phyloP scores from a whole-genome alignment of 2,113 vertebrate species.

The Rhinoderma darwinii region DNA sequence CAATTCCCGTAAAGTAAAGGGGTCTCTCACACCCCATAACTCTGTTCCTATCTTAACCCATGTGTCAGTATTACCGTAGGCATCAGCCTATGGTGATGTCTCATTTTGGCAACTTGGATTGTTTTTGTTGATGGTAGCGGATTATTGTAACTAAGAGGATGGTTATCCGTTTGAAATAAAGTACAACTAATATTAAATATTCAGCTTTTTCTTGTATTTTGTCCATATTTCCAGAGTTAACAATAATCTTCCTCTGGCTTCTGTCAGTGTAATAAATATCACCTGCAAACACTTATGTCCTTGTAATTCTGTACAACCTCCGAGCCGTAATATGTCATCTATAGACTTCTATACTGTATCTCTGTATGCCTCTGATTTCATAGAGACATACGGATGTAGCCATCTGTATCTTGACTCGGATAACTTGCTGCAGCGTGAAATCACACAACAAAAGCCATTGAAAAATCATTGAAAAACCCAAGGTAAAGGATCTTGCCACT shows the following conservation, averaged over 20 bases:
- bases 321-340: too few relatives aligned
- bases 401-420: too few relatives aligned
- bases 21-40: not conserved
- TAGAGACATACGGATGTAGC: too few relatives aligned
- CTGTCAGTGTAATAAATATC: too few relatives aligned
- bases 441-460: too few relatives aligned
- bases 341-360: too few relatives aligned
- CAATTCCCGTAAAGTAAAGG: constrained; percentile 16
- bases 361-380: too few relatives aligned
- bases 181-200: not conserved
- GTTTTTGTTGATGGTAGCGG: not conserved
- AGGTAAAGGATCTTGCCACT: too few relatives aligned
- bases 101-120: not conserved
- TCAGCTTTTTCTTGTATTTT: not conserved
- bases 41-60: not conserved
- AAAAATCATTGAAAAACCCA: too few relatives aligned
- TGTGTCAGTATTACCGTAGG: not conserved
- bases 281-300: not conserved
- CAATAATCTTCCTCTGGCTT: not conserved
- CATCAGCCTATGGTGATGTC: not conserved
- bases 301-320: not conserved
- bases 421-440: too few relatives aligned
- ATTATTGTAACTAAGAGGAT: not conserved
- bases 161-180: constrained; percentile 34
- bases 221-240: not conserved